phyloP scores from a whole-genome alignment of 2,888 invertebrate genomes.

The Drosophila pseudotakahashii region DNA sequence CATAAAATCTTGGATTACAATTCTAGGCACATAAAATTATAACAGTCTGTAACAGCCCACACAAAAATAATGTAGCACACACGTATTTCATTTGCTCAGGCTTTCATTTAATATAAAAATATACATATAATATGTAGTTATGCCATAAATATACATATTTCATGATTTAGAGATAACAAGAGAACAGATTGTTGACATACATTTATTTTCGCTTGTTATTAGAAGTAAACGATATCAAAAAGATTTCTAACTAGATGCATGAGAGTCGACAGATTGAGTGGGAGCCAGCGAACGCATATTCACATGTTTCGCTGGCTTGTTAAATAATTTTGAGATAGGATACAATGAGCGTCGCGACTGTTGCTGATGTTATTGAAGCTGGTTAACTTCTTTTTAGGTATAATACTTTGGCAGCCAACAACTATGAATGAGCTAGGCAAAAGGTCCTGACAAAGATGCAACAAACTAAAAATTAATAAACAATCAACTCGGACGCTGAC shows the following conservation, averaged over 20 bases:
- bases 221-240: conserved; percentile 45
- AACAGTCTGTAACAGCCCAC: not conserved
- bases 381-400: conserved; percentile 43
- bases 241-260: conserved; percentile 37
- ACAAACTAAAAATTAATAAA: conserved; percentile 43
- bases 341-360: conserved; percentile 12
- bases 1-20: too few relatives aligned
- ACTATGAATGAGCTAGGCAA: conserved; percentile 30
- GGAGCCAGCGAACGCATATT: conserved; percentile 18
- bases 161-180: conserved; percentile 35
- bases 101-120: conserved; percentile 71
- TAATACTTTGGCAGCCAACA: conserved; percentile 67
- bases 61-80: not conserved
- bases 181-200: conserved; percentile 48
- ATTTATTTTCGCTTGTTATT: conserved; percentile 37
- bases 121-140: conserved; percentile 49
- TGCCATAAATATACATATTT: conserved; percentile 53
- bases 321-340: conserved; percentile 50
- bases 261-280: conserved; percentile 43
- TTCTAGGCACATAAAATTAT: not conserved
- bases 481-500: conserved; percentile 51
- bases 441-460: conserved; percentile 35
- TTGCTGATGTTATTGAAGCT: conserved; percentile 33
- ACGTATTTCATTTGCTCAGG: conserved; percentile 34
- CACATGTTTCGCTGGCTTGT: conserved; percentile 11